A percentile compares a stretch with the other conserved stretches of the same genome.
These are phyloP conservation scores for Anguilla rostrata DNA, from an alignment of 2,113 vertebrate species.

Conservation along the genomic window DNA sequence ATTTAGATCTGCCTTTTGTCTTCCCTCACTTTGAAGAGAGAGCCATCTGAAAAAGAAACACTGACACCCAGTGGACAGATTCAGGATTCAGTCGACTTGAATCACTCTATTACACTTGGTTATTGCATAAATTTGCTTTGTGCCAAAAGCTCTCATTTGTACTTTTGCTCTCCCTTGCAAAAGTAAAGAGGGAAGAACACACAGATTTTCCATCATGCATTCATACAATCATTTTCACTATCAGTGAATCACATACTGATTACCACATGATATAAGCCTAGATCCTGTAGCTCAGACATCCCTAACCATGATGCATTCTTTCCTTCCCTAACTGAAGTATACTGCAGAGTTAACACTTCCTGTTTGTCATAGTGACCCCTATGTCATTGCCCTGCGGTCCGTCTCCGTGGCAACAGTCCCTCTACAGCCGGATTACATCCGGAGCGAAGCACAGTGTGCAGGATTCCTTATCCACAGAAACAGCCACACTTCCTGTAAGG, in stretches of 20 bases:
- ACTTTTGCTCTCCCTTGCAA: not conserved
- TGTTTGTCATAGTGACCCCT: constrained; percentile 60
- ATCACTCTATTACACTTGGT: not conserved
- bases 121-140: not conserved
- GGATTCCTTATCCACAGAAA: constrained; percentile 67
- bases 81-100: not conserved
- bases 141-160: no score
- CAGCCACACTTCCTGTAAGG: constrained; percentile 51
- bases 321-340: no score
- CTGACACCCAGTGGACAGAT: constrained; percentile 23
- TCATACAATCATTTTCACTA: not conserved
- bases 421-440: constrained; percentile 48
- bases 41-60: constrained; percentile 4
- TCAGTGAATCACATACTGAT: no score
- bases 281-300: no score
- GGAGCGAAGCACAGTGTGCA: constrained; percentile 63
- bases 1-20: not conserved
- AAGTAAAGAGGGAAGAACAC: not conserved
- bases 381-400: constrained; percentile 62
- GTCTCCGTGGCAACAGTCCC: constrained; percentile 55
- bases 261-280: no score
- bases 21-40: not conserved
- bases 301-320: no score
- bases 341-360: not conserved
- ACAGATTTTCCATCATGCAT: not conserved